Evolutionary conservation across 2,888 invertebrate genomes (phyloP), one percentile per base, ranked within the genome.

Genomic region (Cryptus armator): DNA sequence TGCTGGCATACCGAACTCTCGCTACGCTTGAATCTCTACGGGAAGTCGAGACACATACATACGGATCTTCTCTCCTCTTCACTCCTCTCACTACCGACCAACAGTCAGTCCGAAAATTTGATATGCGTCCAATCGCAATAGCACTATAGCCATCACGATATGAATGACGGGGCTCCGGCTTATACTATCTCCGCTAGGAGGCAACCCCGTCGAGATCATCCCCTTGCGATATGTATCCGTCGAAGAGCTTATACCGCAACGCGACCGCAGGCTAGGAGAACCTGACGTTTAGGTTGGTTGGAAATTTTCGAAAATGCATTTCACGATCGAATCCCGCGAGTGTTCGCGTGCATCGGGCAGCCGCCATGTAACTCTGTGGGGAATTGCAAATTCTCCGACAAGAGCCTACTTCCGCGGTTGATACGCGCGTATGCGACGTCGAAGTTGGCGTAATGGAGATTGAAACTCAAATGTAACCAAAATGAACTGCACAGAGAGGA

Each of bases 231-330:
- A 79, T 56, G 79, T 75, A 76, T 80, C 75, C 56, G 37, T 37
- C 68, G 44, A 51, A 72, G 53, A 78, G 77, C 66, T 76, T 67
- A 24, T 43, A 37, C 66, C 66, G 56, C 53, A 43, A 67, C 51
- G 37, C 7, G 67, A 59, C 29, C 56, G 19, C 43, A 43, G 56
- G 44, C 44, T 19, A 43, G 51, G 14, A 51, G 29, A 12, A 48
- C 9, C 44, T 53, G 66, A 64, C 64, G 48, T 14, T 14, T 2
- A n/a, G 37, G 44, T 32, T 48, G 51, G 14, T 62, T 37, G 37
- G 77, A 53, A 72, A 81, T 81, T 81, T 76, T 81, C 77, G 77
- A 81, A 84, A 84, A 78, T 81, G 77, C 76, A 37, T 51, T 51
- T 37, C 66, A 76, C 37, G 68, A 78, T 74, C 79, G 72, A 14